Conservation (phyloP, 2,888 invertebrate species). For the Craniophora ligustri region DNA sequence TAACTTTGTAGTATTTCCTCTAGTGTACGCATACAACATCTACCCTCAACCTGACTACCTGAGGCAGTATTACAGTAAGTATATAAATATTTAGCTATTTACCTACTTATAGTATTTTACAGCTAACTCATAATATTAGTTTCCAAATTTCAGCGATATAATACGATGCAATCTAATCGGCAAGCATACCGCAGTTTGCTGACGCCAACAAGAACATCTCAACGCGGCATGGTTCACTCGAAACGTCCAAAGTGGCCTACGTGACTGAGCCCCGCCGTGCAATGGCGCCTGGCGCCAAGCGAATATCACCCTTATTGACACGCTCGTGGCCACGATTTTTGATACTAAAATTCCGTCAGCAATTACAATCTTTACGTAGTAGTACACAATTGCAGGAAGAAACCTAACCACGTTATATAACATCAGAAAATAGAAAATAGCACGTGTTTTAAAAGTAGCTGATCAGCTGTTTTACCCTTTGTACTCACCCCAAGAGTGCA, state of each 20-base stretch:
- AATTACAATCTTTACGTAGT: constrained; percentile 30
- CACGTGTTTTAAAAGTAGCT: constrained; percentile 74
- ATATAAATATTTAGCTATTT: constrained; percentile 23
- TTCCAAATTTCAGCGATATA: constrained; percentile 69
- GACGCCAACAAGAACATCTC: constrained; percentile 45
- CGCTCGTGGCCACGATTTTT: constrained; percentile 49
- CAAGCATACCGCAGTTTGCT: constrained; percentile 21
- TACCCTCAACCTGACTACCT: not conserved
- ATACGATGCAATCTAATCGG: constrained; percentile 53
- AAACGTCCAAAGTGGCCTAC: constrained; percentile 80
- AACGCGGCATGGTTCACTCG: constrained; percentile 68
- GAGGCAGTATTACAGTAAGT: not conserved
- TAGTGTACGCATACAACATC: not conserved
- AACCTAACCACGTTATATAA: constrained; percentile 70
- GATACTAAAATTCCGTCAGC: constrained; percentile 31
- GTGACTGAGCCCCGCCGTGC: constrained; percentile 83
- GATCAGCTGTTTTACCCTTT: constrained; percentile 78
- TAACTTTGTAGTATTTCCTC: too few relatives aligned
- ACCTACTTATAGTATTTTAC: constrained; percentile 17
- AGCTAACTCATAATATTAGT: constrained; percentile 56
- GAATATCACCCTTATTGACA: constrained; percentile 83
- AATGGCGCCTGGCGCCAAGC: constrained; percentile 87
- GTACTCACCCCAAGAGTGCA: constrained; percentile 82
- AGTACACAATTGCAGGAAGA: constrained; percentile 14
- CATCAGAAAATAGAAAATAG: constrained; percentile 62